Evolutionary conservation across 2,888 invertebrate species (phyloP).

Genomic region (Torymus auratus): DNA sequence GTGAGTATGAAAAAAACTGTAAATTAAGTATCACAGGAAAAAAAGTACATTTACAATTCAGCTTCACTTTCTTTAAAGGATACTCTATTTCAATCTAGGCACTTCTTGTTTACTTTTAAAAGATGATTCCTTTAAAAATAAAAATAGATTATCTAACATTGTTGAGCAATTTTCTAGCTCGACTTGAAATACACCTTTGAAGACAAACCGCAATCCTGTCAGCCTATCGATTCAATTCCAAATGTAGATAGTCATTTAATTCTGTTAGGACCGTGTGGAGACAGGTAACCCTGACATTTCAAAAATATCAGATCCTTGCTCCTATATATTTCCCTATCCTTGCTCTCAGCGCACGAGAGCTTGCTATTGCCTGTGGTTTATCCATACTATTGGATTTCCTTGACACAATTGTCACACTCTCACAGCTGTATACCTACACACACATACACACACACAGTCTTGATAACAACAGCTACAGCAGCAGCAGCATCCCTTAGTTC

Average conservation of each 20-base stretch:
- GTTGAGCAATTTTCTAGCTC: background rate
- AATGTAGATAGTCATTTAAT: slow-evolving; percentile 21
- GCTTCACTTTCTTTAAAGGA: no score
- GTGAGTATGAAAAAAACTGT: no score
- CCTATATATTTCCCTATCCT: slow-evolving; percentile 34
- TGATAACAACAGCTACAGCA: slow-evolving; percentile 10
- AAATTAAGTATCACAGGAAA: no score
- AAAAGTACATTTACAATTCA: no score
- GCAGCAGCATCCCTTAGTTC: slow-evolving; percentile 36
- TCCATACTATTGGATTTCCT: slow-evolving; percentile 52
- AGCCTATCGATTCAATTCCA: background rate
- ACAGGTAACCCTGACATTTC: slow-evolving; percentile 40
- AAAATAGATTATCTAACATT: slow-evolving; percentile 3
- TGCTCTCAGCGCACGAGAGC: background rate
- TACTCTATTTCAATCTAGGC: no score
- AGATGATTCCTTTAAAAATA: background rate
- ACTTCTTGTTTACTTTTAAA: background rate
- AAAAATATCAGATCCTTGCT: slow-evolving; percentile 45
- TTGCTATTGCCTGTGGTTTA: slow-evolving; percentile 37
- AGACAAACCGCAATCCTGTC: background rate
- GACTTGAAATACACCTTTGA: background rate
- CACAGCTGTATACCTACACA: no score
- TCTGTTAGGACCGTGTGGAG: background rate
- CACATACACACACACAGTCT: background rate
- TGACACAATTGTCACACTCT: slow-evolving; percentile 49